Percentiles rank a stretch among this genome's conserved stretches.
phyloP scores from a whole-genome alignment of 2,888 invertebrate species.

The Pristionchus mayeri region DNA sequence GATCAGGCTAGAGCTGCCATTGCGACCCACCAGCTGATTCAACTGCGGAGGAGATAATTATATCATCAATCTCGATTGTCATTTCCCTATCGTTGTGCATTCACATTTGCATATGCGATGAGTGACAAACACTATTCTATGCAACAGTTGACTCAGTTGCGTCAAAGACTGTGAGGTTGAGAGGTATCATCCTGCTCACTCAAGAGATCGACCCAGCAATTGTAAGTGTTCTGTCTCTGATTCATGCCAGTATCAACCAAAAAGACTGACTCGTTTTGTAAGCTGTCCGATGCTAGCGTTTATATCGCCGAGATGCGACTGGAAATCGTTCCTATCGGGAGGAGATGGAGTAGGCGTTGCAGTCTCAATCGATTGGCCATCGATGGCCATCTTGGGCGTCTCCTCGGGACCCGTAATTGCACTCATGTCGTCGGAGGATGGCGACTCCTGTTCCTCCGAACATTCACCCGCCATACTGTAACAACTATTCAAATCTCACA shows the following conservation, averaged over 20 bases:
- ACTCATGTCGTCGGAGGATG: neutral
- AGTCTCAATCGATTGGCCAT: neutral
- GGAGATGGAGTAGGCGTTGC: neutral
- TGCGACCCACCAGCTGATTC: constrained; percentile 40
- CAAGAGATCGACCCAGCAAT: neutral
- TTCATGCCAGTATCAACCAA: neutral
- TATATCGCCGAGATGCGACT: constrained; percentile 55
- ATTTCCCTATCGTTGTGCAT: too few species aligned
- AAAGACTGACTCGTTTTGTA: constrained; percentile 55
- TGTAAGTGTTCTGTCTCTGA: neutral
- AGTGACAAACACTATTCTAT: neutral
- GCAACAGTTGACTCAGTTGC: neutral
- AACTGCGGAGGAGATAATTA: neutral
- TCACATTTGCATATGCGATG: neutral
- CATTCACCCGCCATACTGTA: constrained; percentile 44
- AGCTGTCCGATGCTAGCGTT: constrained; percentile 54
- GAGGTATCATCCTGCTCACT: neutral
- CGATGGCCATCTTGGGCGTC: neutral
- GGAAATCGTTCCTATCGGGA: constrained; percentile 59
- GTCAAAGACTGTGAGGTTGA: neutral
- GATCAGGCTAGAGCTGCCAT: constrained; percentile 46
- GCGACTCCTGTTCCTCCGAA: constrained; percentile 15
- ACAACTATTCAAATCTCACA: neutral
- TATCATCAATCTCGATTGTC: neutral
- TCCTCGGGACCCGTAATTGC: neutral